Evolutionary conservation across 2,113 vertebrate species (phyloP).

Genomic region (Conger conger): DNA sequence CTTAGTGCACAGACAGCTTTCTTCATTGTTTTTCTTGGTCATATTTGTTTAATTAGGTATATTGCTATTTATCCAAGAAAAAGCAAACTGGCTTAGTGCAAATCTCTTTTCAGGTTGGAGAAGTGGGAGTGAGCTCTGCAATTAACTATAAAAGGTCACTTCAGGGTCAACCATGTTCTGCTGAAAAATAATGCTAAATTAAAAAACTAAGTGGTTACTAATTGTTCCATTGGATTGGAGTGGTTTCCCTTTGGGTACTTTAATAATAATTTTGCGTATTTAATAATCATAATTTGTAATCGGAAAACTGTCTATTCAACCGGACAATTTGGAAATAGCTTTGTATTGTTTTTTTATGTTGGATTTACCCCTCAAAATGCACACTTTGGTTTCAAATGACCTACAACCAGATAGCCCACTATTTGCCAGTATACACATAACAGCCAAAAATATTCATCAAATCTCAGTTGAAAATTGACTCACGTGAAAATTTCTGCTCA

Average conservation of each 20-base stretch:
- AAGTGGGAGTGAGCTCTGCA: conserved; percentile 60
- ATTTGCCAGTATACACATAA: not conserved
- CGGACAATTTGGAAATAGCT: conserved; percentile 25
- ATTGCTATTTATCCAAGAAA: conserved; percentile 75
- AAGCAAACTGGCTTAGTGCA: conserved; percentile 74
- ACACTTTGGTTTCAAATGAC: not conserved
- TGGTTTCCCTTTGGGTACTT: conserved; percentile 61
- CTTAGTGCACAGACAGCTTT: conserved; percentile 51
- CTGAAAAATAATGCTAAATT: conserved; percentile 46
- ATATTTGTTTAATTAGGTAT: conserved; percentile 59
- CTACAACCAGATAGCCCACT: not conserved
- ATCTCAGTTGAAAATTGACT: not conserved
- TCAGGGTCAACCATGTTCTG: conserved; percentile 51
- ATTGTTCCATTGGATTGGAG: conserved; percentile 46
- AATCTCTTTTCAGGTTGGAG: conserved; percentile 74
- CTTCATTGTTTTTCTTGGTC: conserved; percentile 28
- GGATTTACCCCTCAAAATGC: not conserved
- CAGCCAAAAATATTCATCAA: not conserved
- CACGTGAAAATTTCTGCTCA: not conserved
- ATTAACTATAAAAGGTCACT: conserved; percentile 31
- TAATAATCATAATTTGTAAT: conserved; percentile 25
- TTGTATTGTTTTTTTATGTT: conserved; percentile 29
- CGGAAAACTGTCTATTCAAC: conserved; percentile 13
- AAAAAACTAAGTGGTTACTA: conserved; percentile 49
- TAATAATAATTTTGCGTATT: conserved; percentile 25